Conservation (phyloP, 2,113 vertebrate species). For the Dendropsophus ebraccatus region DNA sequence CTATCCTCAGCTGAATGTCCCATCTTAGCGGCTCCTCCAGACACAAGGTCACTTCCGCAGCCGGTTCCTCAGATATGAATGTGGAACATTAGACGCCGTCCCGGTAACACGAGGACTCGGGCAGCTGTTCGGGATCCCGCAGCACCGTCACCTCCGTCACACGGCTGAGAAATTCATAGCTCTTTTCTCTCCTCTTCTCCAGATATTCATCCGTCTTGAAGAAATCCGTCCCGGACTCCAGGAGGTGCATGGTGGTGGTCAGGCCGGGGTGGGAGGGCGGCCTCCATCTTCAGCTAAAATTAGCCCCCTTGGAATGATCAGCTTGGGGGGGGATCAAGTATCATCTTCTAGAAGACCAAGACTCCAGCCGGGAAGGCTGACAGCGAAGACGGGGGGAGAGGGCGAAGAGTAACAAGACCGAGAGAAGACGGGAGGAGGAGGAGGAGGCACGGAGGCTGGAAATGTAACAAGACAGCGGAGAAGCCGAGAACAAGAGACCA, state of each 20-base stretch:
- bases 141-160: not conserved
- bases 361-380: too few species aligned
- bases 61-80: not conserved
- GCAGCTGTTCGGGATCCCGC: not conserved
- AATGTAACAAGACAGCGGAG: not conserved
- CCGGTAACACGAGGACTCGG: not conserved
- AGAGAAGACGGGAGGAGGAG: not conserved
- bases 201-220: not conserved
- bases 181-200: not conserved
- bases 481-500: not conserved
- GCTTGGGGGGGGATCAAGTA: constrained; percentile 32
- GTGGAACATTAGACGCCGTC: not conserved
- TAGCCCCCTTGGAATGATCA: constrained; percentile 49
- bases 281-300: constrained; percentile 45
- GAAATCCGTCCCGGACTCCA: not conserved
- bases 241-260: not conserved
- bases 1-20: not conserved
- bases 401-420: not conserved
- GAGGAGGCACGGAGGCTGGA: not conserved
- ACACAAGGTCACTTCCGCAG: not conserved
- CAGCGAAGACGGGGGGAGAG: not conserved
- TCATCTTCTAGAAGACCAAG: constrained; percentile 42
- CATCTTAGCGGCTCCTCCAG: not conserved
- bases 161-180: not conserved
- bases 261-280: not conserved